Percentiles rank a stretch among this genome's conserved stretches.
These are phyloP conservation scores for Anorthoa munda DNA, from an alignment of 2,888 invertebrate genomes.

Conservation along the genomic window DNA sequence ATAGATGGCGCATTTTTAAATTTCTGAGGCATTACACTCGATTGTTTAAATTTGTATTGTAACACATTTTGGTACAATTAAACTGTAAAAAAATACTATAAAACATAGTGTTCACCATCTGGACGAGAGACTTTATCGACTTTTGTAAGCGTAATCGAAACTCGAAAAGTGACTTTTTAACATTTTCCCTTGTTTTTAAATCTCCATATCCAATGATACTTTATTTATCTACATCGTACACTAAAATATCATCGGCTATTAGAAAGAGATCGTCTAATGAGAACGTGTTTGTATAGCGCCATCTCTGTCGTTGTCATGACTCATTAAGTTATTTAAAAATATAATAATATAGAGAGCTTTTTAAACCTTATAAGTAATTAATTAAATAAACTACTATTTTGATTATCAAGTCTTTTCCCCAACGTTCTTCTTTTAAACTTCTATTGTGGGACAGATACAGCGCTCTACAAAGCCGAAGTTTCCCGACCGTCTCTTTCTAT, in stretches of 20 bases:
- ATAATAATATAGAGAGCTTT: conserved; percentile 43
- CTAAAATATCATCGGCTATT: conserved; percentile 17
- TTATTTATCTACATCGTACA: conserved; percentile 36
- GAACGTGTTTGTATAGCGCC: not conserved
- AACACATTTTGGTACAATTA: no score
- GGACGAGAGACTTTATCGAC: not conserved
- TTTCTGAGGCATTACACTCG: no score
- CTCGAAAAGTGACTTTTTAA: conserved; percentile 14
- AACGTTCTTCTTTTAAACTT: not conserved
- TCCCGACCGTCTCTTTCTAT: conserved; percentile 12
- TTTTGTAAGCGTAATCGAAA: conserved; percentile 13
- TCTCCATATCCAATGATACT: conserved; percentile 27
- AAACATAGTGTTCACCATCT: no score
- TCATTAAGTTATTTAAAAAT: conserved; percentile 9
- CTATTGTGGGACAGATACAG: not conserved
- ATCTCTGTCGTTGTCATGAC: conserved; percentile 16
- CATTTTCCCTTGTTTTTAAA: conserved; percentile 29
- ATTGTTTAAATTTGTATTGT: no score
- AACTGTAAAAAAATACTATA: no score
- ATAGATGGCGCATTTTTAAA: no score
- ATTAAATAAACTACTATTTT: not conserved
- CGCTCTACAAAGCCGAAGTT: conserved; percentile 11
- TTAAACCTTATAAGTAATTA: conserved; percentile 13
- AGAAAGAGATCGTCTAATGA: conserved; percentile 14
- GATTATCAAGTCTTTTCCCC: not conserved